Base-by-base conservation (phyloP, 2,888 invertebrate genomes). In the Nephrotoma flavescens region DNA sequence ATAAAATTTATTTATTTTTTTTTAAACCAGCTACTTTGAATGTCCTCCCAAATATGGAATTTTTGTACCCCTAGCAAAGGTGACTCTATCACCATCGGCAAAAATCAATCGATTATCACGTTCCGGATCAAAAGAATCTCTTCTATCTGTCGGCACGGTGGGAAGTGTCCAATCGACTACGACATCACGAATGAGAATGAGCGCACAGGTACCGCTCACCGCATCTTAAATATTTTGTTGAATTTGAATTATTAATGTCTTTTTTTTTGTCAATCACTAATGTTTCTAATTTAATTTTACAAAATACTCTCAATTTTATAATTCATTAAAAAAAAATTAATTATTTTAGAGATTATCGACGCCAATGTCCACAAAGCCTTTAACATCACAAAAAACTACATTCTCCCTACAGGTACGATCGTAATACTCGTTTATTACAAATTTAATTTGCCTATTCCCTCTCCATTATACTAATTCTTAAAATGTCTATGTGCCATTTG, bases 11-110 rank as follows among this genome's bases (percentile, higher is more conserved):
- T 47, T 47, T 11, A 12, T 11, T 83, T 83, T 83, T 84, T 42
- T 84, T 7, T 42, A 9, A 19, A 31, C n/a, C 84, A 97, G 98
- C 92, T 99, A 99, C 93, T 99, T 99, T 92, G 95, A 96, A 88
- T 99, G 99, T 91, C 94, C 95, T 88, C 95, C 96, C 57, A 95
- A 96, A 90, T 96, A 96, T 92, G 99, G 99, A 1, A 93, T 99
- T 88, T 99, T 99, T 92, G 97, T 98, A 41, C 98, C 98, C 1
- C 93, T 96, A 87, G 94, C 96, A 89, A 99, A 99, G 93, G 97
- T 99, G 88, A 95, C 96, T 89, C 94, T 95, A 88, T 96, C 97
- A 84, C 97, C 97, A 44, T 95, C 96, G 86, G 94, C 94, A 86
- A 93, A 93, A 88, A 94, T 94, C 89, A 93, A 93, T 86, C 92